These are phyloP conservation scores for Yponomeuta evonymella DNA, from an alignment of 2,888 invertebrate species.

Conservation along the genomic window DNA sequence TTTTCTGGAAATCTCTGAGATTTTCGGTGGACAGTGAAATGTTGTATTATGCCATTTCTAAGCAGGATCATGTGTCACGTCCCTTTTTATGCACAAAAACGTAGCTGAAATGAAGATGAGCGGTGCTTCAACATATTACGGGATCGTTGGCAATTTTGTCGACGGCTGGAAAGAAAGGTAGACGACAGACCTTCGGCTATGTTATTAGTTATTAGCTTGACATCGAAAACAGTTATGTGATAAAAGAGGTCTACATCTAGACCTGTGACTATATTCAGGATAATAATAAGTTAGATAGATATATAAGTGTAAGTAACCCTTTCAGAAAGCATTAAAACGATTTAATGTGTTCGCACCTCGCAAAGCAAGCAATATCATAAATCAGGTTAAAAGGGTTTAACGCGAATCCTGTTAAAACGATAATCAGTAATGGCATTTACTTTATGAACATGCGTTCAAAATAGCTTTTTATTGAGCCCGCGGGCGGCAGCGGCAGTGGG, in stretches of 20 bases:
- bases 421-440: neutral
- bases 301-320: too few species aligned
- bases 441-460: conserved; percentile 6
- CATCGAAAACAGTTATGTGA: too few species aligned
- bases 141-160: too few species aligned
- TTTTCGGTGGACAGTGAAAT: conserved; percentile 12
- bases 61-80: neutral
- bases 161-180: too few species aligned
- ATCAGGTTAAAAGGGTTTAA: neutral
- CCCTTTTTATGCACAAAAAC: neutral
- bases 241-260: too few species aligned
- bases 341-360: neutral
- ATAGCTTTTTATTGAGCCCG: conserved; percentile 12
- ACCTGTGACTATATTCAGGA: too few species aligned
- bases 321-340: neutral
- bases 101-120: neutral
- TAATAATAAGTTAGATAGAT: too few species aligned
- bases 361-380: neutral
- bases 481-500: neutral
- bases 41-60: neutral
- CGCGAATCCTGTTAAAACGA: neutral
- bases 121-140: neutral
- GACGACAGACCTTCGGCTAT: too few species aligned
- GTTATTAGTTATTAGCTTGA: too few species aligned
- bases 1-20: conserved; percentile 2